Conservation (phyloP, 2,113 vertebrate species). For the Pelusios castaneus region DNA sequence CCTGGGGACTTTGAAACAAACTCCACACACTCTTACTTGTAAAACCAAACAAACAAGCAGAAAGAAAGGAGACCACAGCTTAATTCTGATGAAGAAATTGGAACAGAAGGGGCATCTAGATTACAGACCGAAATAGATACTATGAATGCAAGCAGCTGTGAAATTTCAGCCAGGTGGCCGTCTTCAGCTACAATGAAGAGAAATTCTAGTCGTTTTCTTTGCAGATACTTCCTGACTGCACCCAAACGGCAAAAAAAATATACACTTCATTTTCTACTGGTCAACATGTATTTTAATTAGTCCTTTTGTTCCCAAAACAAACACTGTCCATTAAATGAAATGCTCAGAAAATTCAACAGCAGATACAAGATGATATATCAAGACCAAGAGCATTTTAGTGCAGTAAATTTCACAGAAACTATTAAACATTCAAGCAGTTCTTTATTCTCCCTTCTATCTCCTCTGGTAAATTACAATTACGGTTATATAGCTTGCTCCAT, state of each 20-base stretch:
- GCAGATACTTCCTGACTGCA: constrained; percentile 43
- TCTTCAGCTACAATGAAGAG: constrained; percentile 44
- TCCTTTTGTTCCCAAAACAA: constrained; percentile 16
- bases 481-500: background rate
- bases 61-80: background rate
- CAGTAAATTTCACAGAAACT: background rate
- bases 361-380: background rate
- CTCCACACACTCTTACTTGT: background rate
- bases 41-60: background rate
- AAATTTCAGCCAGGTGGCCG: constrained; percentile 54
- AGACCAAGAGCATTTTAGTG: background rate
- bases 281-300: constrained; percentile 30
- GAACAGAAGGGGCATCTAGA: constrained; percentile 29
- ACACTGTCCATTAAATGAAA: constrained; percentile 17
- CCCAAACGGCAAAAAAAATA: background rate
- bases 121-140: constrained; percentile 23
- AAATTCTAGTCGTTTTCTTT: constrained; percentile 9
- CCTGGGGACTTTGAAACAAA: constrained; percentile 6
- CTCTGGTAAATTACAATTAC: constrained; percentile 13
- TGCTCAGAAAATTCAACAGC: background rate
- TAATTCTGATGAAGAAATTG: constrained; percentile 20
- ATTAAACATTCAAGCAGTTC: background rate
- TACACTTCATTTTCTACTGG: constrained; percentile 19
- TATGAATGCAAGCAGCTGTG: constrained; percentile 55
- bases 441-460: background rate